Conservation (phyloP, 2,797 vertebrate species). For the Myiotriccus ornatus region DNA sequence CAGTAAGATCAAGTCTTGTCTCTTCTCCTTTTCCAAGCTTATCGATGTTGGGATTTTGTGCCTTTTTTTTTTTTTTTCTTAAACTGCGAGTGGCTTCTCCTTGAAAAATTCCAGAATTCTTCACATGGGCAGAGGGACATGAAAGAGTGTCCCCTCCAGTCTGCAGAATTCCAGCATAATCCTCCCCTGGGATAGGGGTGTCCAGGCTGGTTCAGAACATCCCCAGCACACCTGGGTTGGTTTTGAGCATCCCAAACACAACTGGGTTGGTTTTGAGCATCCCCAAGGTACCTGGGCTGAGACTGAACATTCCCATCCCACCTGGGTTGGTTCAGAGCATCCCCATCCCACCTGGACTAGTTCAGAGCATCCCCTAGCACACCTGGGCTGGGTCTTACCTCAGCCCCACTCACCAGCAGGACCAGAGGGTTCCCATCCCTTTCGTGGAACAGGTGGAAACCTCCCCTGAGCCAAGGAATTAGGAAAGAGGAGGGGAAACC, state of each 20-base stretch:
- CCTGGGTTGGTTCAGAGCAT: too few relatives aligned
- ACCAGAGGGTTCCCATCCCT: too few relatives aligned
- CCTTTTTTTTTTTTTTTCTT: background rate
- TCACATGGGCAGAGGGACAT: fast-evolving
- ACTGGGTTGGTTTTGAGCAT: background rate
- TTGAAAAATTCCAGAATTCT: too few relatives aligned
- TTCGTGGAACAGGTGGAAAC: background rate
- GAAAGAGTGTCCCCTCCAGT: background rate
- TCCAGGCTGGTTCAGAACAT: background rate
- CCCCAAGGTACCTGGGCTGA: too few relatives aligned
- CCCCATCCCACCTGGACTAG: too few relatives aligned
- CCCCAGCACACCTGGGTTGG: background rate
- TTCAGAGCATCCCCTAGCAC: too few relatives aligned
- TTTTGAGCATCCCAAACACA: too few relatives aligned
- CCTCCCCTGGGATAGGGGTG: background rate
- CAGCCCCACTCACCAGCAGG: background rate
- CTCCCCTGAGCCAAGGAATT: background rate
- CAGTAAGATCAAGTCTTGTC: background rate
- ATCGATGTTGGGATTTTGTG: background rate
- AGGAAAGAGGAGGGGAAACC: background rate
- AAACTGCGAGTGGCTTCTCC: background rate
- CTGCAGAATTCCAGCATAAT: background rate
- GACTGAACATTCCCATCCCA: too few relatives aligned
- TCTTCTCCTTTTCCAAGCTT: background rate
- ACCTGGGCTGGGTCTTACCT: background rate